A percentile compares a stretch with the other conserved stretches of the same genome.
Conservation (phyloP, 2,113 vertebrate species). For the Anhinga rufa region DNA sequence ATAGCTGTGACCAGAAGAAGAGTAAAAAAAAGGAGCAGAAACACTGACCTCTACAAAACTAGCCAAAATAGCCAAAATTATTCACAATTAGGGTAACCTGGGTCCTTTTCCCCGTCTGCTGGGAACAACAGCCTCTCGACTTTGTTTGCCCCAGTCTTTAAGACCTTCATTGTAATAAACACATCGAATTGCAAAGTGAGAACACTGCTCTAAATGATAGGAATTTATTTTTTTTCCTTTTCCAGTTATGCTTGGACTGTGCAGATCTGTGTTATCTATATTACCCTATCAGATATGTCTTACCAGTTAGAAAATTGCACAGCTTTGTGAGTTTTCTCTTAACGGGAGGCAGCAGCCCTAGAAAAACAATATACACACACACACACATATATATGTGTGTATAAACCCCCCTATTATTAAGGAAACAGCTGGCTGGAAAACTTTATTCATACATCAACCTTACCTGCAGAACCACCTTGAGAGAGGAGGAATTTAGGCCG, state of each 20-base stretch:
- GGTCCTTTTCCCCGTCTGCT: too few species aligned
- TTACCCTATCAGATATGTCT: background rate
- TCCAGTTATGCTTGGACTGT: too few species aligned
- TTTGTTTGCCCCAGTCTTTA: background rate
- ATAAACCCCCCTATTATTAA: background rate
- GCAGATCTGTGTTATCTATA: background rate
- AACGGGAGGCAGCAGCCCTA: background rate
- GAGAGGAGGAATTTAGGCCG: background rate
- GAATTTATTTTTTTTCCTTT: background rate
- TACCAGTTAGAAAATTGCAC: background rate
- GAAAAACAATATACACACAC: background rate
- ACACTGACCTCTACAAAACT: background rate
- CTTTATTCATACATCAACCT: background rate
- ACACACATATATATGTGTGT: too few species aligned
- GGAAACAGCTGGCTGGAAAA: background rate
- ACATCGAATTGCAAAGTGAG: background rate
- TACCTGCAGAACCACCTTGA: background rate
- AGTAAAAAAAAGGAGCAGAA: background rate
- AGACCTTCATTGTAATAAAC: background rate
- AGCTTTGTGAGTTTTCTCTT: background rate
- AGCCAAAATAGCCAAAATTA: background rate
- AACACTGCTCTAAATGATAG: background rate
- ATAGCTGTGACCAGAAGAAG: background rate
- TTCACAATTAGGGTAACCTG: rapidly evolving
- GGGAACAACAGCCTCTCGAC: background rate